Evolutionary conservation across 2,888 invertebrate species (phyloP), one percentile per base, ranked within the genome.

Genomic region (Eupithecia vulgata): DNA sequence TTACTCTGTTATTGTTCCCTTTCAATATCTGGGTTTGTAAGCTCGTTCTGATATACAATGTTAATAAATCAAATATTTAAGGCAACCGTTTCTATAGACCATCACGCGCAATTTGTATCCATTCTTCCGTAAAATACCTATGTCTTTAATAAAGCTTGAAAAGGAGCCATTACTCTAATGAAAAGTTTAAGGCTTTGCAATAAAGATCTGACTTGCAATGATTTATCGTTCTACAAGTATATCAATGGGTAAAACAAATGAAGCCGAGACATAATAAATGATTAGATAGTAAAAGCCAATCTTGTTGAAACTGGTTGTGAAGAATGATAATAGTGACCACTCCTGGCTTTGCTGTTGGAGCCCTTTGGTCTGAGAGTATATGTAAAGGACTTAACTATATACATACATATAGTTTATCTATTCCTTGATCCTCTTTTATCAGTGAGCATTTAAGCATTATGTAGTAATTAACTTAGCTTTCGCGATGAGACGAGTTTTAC

Each of bases 151-250:
- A 61, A 61, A 61, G 59, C 59, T 61, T 61, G 30, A 61, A 61
- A 61, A 61, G 61, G 61, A 61, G 7, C 34, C 61, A 61, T 61
- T 61, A 61, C 61, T 61, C 17, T 61, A 17, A 61, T 34, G n/a
- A n/a, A 61, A 59, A 61, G 34, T 61, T 61, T 61, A 61, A 17
- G 34, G 34, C 34, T 34, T 61, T 61, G 61, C 61, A 61, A 34
- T 61, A 61, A 61, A 61, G 61, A 2, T 34, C 61, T 4, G 30
- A 34, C 34, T 34, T 17, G 34, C 30, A 34, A 34, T 61, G 68
- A 37, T 68, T 15, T 57, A 68, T 68, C 68, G 57, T 68, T 68
- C 61, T 40, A 42, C 25, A 42, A 62, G 35, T 62, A 35, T 45
- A 34, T 69, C 25, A 61, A 42, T 21, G 45, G 34, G 10, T n/a